These are phyloP conservation scores for Hartigia nigra DNA, from an alignment of 2,888 invertebrate species.

Conservation along the genomic window DNA sequence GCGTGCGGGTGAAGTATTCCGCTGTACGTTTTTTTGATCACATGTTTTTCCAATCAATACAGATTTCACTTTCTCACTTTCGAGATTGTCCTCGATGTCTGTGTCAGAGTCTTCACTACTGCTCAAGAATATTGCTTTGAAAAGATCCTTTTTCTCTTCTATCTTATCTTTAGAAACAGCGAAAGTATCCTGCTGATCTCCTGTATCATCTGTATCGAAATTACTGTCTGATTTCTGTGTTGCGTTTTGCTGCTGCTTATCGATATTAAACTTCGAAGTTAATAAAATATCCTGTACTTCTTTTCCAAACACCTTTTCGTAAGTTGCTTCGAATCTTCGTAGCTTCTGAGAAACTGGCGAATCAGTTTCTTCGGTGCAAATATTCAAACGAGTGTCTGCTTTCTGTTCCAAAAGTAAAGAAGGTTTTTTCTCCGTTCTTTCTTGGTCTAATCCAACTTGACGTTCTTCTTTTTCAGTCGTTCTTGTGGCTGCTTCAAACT, in stretches of 20 bases:
- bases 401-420: background rate
- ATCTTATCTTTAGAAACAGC: constrained; percentile 40
- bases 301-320: constrained; percentile 53
- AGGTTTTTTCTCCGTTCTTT: no score
- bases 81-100: constrained; percentile 58
- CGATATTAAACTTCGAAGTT: background rate
- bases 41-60: constrained; percentile 58
- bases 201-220: background rate
- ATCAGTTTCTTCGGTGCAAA: constrained; percentile 7
- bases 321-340: constrained; percentile 47
- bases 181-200: background rate
- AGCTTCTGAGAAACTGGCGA: constrained; percentile 36
- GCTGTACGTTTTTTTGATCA: constrained; percentile 69
- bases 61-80: constrained; percentile 49
- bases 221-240: background rate
- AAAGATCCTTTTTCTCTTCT: constrained; percentile 80
- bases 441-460: background rate
- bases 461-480: constrained; percentile 5
- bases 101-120: constrained; percentile 78
- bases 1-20: constrained; percentile 77
- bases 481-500: background rate
- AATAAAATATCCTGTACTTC: background rate
- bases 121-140: constrained; percentile 89
- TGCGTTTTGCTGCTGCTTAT: background rate
- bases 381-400: constrained; percentile 21